Evolutionary conservation across 2,113 vertebrate species (phyloP), one percentile per base, ranked within the genome.

Genomic region (Xiphias gladius): DNA sequence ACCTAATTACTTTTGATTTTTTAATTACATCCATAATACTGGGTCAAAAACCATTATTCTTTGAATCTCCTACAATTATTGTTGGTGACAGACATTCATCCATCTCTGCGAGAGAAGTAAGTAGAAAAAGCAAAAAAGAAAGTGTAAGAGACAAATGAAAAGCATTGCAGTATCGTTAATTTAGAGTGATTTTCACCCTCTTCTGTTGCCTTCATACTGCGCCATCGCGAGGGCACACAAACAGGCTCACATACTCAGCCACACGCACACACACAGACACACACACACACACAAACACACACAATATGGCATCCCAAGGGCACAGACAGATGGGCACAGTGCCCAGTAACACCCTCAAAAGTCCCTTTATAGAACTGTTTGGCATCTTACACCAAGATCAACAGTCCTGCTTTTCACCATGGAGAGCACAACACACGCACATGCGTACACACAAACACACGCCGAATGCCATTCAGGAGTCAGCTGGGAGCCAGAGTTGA

Each of bases 341-440:
- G 89, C 89, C 93, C 76, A 68, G 75, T 39, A 8, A 70, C 80
- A 78, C 75, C 91, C 91, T 93, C 88, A 95, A 95, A 93, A 89
- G 91, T 92, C 73, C 37, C 90, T 93, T 95, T 93, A 92, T 93
- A 85, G 85, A 74, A 81, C 71, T 26, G 61, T 89, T 94, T 95
- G 93, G 92, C 91, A 90, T 87, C 88, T 48, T 52, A 72, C 73
- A 88, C 89, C 55, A 91, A 87, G 75, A 91, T 90, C 89, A 92
- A 93, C 93, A 93, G 87, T 82, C 80, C 79, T 84, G 79, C 86
- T 91, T 91, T 93, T 88, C 73, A 82, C 70, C 79, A 74, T 30
- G 83, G 24, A 43, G 14, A 1, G 19, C 48, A 63, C 82, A 39
- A 17, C 77, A 61, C 86, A 69, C 30, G 50, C 37, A 48, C 67